phyloP scores from a whole-genome alignment of 2,888 invertebrate species.

The Lypha dubia region DNA sequence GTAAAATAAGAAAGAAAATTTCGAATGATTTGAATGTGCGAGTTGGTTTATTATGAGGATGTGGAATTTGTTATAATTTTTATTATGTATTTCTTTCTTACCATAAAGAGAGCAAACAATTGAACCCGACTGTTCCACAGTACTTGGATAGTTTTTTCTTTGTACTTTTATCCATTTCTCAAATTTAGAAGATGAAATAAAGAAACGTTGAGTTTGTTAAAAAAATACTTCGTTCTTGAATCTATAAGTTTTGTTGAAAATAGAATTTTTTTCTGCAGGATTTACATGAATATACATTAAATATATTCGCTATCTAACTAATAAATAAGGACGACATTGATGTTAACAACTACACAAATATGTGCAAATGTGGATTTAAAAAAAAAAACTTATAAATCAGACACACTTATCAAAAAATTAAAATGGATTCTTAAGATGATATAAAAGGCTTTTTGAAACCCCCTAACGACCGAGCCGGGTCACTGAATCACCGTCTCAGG shows the following conservation, averaged over 20 bases:
- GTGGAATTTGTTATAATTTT: conserved; percentile 35
- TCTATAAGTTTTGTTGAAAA: neutral
- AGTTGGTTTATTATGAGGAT: neutral
- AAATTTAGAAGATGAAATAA: neutral
- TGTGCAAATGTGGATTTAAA: no score
- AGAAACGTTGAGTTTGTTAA: neutral
- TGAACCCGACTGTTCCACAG: neutral
- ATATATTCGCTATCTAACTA: no score
- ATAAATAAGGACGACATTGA: no score
- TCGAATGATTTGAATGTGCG: conserved; percentile 14
- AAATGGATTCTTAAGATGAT: no score
- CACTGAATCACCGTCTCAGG: no score
- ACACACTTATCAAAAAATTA: no score
- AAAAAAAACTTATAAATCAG: no score
- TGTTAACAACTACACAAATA: no score
- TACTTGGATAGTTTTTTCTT: neutral
- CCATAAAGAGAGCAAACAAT: neutral
- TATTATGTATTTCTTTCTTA: conserved; percentile 5
- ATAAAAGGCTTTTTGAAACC: no score
- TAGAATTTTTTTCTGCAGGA: neutral
- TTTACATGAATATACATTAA: no score
- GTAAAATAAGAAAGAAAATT: conserved; percentile 13
- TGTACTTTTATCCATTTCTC: neutral
- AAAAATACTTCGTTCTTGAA: neutral
- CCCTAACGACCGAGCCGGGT: no score